These are phyloP conservation scores for Zaprionus bogoriensis DNA, from an alignment of 2,888 invertebrate genomes.

Conservation along the genomic window DNA sequence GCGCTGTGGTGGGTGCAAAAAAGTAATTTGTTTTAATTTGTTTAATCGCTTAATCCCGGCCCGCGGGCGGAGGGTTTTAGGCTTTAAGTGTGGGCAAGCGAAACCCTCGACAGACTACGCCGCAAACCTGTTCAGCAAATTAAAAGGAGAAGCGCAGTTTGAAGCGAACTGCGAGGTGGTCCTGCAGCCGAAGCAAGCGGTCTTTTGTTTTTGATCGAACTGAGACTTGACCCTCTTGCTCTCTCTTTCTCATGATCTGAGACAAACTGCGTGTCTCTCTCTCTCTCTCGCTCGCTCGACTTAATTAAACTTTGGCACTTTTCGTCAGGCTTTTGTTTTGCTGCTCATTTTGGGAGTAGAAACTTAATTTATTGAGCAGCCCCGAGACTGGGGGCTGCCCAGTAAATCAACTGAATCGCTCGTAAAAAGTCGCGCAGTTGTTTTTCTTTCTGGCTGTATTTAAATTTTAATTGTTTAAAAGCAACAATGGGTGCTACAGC, in stretches of 20 bases:
- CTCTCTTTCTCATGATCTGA: constrained; percentile 35
- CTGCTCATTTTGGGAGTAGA: constrained; percentile 13
- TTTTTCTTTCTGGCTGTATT: constrained; percentile 40
- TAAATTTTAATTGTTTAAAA: constrained; percentile 77
- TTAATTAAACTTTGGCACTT: constrained; percentile 75
- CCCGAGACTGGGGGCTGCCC: constrained; percentile 59
- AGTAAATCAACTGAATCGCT: constrained; percentile 77
- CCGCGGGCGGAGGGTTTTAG: not conserved
- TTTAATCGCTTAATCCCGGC: constrained; percentile 80
- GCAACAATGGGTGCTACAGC: constrained; percentile 80
- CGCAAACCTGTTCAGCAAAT: constrained; percentile 56
- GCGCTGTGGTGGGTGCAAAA: constrained; percentile 75
- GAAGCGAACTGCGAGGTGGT: constrained; percentile 61
- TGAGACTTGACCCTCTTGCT: constrained; percentile 4
- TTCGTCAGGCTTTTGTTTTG: constrained; percentile 46
- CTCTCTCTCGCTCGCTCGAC: constrained; percentile 21
- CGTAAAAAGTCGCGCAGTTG: constrained; percentile 69
- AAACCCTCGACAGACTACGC: too few species aligned
- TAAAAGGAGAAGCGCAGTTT: constrained; percentile 42
- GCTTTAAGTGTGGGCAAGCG: too few species aligned
- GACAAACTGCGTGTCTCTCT: constrained; percentile 55
- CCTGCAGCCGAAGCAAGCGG: too few species aligned
- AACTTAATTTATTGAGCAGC: constrained; percentile 57
- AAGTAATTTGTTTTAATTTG: constrained; percentile 80
- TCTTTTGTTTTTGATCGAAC: constrained; percentile 71